Evolutionary conservation across 2,888 invertebrate genomes (phyloP), one percentile per base, ranked within the genome.

Genomic region (Habrosyne pyritoides): DNA sequence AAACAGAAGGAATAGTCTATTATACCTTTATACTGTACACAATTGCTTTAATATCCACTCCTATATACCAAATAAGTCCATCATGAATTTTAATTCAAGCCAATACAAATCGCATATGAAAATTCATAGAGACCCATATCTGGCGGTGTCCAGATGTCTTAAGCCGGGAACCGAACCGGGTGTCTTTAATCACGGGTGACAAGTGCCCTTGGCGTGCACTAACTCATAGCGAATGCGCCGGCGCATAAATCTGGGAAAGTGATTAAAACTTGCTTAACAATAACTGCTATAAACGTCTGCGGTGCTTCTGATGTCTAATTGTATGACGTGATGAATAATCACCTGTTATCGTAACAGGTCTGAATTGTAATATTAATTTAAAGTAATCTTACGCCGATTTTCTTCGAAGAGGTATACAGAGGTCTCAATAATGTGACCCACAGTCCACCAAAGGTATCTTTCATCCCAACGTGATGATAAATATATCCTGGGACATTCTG

Each of bases 201-300:
- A 75, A 74, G 60, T 71, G 80, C 80, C 74, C 54, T 55, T 62
- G 75, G 82, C 77, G 59, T 49, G 65, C 61, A 67, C 67, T 78
- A 67, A 74, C 70, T 78, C 71, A 70, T 42, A 59, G 53, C 58
- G 54, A 58, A 55, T 69, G 72, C 73, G 68, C 63, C 21, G 18
- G 63, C 64, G 61, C 71, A 78, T 84, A 83, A 82, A 82, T 82
- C 80, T 70, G 49, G 36, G n/a, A 21, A 47, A 63, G 64, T 73
- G 75, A 83, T 82, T 83, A 83, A 76, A 79, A 74, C 69, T 61
- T 66, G 70, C 71, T 73, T 78, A 79, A 81, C 77, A 79, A 78
- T 76, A 82, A 81, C 79, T 70, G 70, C 57, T 56, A 69, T 66
- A 60, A 67, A 66, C 64, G 64, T 63, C 47, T 57, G 72, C 82